phyloP scores from a whole-genome alignment of 2,113 vertebrate species.

The Apaloderma vittatum region DNA sequence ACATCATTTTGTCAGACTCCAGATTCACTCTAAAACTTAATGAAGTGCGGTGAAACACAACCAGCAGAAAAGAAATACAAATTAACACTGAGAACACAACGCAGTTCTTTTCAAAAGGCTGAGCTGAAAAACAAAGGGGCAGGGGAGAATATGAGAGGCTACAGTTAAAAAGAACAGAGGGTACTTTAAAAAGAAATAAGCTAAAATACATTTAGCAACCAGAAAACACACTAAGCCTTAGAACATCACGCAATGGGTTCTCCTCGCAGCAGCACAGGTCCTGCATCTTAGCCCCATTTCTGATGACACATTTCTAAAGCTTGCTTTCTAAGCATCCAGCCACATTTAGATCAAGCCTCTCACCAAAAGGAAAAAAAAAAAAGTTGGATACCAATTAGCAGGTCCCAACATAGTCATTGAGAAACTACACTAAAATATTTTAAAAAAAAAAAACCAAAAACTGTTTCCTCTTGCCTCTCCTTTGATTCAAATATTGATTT shows the following conservation, averaged over 20 bases:
- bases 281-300: background rate
- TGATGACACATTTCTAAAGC: background rate
- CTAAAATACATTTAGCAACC: background rate
- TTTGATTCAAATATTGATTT: background rate
- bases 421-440: background rate
- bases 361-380: background rate
- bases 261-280: background rate
- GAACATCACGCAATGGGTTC: background rate
- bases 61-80: background rate
- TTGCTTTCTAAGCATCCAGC: background rate
- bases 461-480: background rate
- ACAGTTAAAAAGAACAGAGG: background rate
- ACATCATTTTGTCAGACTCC: background rate
- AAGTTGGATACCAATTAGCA: background rate
- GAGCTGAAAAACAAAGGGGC: background rate
- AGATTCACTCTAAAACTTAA: background rate
- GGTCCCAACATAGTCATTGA: background rate
- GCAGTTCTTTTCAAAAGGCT: background rate
- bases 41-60: background rate
- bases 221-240: background rate
- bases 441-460: background rate
- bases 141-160: background rate
- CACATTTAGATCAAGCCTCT: background rate
- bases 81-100: background rate
- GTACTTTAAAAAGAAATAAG: background rate